phyloP scores from a whole-genome alignment of 1,140 invertebrate genomes.

The Listronotus bonariensis region DNA sequence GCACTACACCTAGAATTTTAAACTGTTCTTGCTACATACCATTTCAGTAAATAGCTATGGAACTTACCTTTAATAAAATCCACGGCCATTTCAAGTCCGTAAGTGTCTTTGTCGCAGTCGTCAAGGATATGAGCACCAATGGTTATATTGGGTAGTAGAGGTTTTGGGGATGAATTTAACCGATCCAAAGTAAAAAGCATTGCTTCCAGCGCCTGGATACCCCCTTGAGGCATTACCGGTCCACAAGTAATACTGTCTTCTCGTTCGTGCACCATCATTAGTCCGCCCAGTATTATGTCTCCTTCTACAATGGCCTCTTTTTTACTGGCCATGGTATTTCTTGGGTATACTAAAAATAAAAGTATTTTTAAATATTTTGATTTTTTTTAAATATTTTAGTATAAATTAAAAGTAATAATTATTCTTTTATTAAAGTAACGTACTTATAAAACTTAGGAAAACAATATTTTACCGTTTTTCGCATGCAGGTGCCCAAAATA shows the following conservation, averaged over 20 bases:
- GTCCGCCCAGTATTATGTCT: conserved; percentile 81
- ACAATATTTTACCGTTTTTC: too few relatives aligned
- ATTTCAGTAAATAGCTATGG: too few relatives aligned
- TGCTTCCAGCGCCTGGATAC: conserved; percentile 86
- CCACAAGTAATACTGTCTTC: conserved; percentile 83
- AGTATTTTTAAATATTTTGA: background rate
- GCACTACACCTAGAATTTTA: too few relatives aligned
- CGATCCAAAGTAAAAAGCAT: conserved; percentile 91
- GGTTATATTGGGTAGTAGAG: conserved; percentile 75
- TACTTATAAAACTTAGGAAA: too few relatives aligned
- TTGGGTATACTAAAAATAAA: conserved; percentile 14
- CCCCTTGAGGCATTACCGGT: conserved; percentile 92
- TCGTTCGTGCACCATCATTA: conserved; percentile 96
- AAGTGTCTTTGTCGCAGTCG: conserved; percentile 96
- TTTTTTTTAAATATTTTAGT: too few relatives aligned
- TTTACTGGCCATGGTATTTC: conserved; percentile 77
- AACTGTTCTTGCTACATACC: too few relatives aligned
- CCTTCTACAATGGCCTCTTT: conserved; percentile 83
- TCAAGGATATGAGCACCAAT: conserved; percentile 89
- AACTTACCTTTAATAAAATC: conserved; percentile 95
- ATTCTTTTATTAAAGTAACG: too few relatives aligned
- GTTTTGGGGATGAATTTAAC: conserved; percentile 69
- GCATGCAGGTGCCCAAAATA: too few relatives aligned
- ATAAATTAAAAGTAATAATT: too few relatives aligned
- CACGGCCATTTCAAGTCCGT: conserved; percentile 93